Base-by-base conservation (phyloP, 2,888 invertebrate species). In the Gymnoscelis rufifasciata region DNA sequence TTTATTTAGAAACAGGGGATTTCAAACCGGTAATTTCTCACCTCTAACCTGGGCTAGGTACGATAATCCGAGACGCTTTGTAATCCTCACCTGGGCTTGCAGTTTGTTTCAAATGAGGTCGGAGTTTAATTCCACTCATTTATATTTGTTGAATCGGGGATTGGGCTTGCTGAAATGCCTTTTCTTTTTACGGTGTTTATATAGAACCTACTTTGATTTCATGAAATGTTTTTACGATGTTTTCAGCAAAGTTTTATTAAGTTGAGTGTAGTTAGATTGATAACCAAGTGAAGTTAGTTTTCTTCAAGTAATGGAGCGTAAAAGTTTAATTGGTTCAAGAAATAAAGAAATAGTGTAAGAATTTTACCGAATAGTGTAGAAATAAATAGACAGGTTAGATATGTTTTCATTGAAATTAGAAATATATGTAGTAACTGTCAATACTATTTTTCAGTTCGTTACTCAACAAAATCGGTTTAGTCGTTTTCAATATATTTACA, bases 121-220 rank as follows among this genome's bases (percentile, higher is more conserved):
- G 43, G 39, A 48, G 39, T 43, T 43, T 40, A 48, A 43, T 47
- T 39, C 39, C 30, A 30, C 43, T 39, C 39, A 47, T 47, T 47
- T 38, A 37, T 46, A 31, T 46, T 47, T 13, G 24, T 36, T 30
- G 36, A 30, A 39, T 29, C 11, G 35, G 19, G 23, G 35, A 19
- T 30, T 33, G 24, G 35, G 29, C 7, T 43, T 26, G 26, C 15
- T 26, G 30, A 27, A 39, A 39, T 28, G 33, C 19, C 19, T 6
- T 14, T 33, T 14, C 8, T 46, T 42, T 43, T 39, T 26, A 29
- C 30, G 29, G 30, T 43, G 26, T 38, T 31, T 38, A 30, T 8
- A 39, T 4, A 27, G 27, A 8, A n/a, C 12, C n/a, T 23, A 26
- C 23, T 37, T 24, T 23, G 23, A 43, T 29, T 10, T 35, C 35